A percentile compares a stretch with the other conserved stretches of the same genome.
Conservation (phyloP, 2,797 vertebrate species). For the Mastacembelus armatus region DNA sequence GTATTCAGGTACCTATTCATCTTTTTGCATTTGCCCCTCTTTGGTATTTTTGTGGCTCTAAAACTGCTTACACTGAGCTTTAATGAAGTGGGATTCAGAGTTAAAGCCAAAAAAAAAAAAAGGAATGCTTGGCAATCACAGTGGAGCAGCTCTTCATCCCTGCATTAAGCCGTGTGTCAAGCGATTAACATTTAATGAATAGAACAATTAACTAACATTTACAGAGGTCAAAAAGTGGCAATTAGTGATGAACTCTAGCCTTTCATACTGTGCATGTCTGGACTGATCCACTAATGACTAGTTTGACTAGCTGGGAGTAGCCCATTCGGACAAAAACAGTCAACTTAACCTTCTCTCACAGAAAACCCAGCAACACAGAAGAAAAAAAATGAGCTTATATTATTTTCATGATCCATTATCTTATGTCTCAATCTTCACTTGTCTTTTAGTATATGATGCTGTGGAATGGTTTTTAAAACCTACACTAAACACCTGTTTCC, state of each 20-base stretch:
- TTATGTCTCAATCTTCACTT: too few relatives aligned
- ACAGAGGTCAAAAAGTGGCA: slow-evolving; percentile 65
- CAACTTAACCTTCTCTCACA: neutral
- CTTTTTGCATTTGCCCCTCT: neutral
- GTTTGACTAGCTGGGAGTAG: slow-evolving; percentile 43
- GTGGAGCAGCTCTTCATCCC: slow-evolving; percentile 21
- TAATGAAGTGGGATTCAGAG: slow-evolving; percentile 38
- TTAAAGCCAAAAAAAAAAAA: neutral
- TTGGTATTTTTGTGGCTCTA: neutral
- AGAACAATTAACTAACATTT: slow-evolving; percentile 65
- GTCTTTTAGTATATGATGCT: neutral
- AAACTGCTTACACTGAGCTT: slow-evolving; percentile 3
- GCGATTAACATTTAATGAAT: slow-evolving; percentile 60
- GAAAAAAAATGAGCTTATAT: neutral
- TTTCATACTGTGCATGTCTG: slow-evolving; percentile 47
- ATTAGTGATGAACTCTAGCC: slow-evolving; percentile 64
- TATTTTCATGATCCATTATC: neutral
- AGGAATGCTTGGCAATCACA: slow-evolving; percentile 17
- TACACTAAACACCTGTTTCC: neutral
- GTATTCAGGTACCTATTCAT: neutral
- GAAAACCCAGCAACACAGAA: neutral
- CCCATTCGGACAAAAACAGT: slow-evolving; percentile 22
- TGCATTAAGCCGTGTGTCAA: slow-evolving; percentile 21
- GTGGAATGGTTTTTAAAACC: neutral
- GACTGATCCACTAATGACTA: slow-evolving; percentile 57